Base-by-base conservation (phyloP, 2,797 vertebrate species). In the Thamnophis elegans region DNA sequence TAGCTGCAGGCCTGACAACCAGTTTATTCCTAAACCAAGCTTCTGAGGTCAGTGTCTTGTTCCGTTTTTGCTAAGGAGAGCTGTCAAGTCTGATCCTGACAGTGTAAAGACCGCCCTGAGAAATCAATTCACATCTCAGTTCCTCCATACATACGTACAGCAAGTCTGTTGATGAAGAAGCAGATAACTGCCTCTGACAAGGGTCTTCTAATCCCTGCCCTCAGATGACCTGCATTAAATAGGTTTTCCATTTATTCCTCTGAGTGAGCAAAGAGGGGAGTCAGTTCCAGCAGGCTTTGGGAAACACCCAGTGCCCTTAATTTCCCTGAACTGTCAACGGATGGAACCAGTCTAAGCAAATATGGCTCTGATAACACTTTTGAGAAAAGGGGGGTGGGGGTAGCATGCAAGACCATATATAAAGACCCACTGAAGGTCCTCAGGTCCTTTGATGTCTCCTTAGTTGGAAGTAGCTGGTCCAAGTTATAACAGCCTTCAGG, bases 61-160 rank as follows among this genome's bases (percentile, higher is more conserved):
- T n/a, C n/a, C 0, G 0, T n/a, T 14, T 68, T 26, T 54, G 54
- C 85, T 62, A 91, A 88, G 62, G 62, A 82, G 85, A 82, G 10
- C 65, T 36, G 85, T 82, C 89, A n/a, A 68, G 1, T 6, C 25
- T 3, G 14, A 58, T 60, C 56, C 85, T 62, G 65, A 68, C 62
- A 53, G 22, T 28, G 6, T 32, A 78, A 55, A 68, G 26, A 53
- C 47, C 20, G 9, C 47, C 1, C 58, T n/a, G n/a, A 60, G 65
- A 82, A 62, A 93, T 65, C 92, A 47, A 47, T 93, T 88, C 86
- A 56, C 68, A 54, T 88, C 68, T 85, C 65, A 85, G 87, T 88
- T 91, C 92, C 87, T 59, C 20, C 87, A 18, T 89, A 56, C 88
- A 65, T 89, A 32, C 42, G 85, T 85, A 56, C 25, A 2, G 12